Base-by-base conservation (phyloP, 2,113 vertebrate species). In the Pleuronectes platessa region DNA sequence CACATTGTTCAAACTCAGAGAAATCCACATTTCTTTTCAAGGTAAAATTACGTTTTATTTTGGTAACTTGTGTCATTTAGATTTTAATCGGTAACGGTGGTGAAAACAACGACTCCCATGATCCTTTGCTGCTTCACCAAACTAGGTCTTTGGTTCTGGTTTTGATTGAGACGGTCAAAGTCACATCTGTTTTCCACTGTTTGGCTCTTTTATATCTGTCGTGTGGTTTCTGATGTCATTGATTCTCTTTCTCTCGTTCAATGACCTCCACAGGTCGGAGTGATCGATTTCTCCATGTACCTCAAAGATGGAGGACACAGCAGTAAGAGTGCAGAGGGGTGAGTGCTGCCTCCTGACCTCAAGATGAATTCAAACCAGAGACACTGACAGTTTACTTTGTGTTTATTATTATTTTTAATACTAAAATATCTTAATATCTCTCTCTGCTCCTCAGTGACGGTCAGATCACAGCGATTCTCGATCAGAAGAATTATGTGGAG, bases 211-310 rank as follows among this genome's bases (percentile, higher is more conserved):
- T 35, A 7, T 9, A 35, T 7, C 31, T 35, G 7, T 0, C 2
- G 9, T 37, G 0, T 42, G 12, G 12, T 42, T 42, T 42, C 40
- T 42, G 40, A 13, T 12, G 35, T 10, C 9, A 37, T 37, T 37
- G 9, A 56, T 85, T 0, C 4, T 9, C 4, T 59, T 17, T 24
- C 35, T 70, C 23, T 54, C 60, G 7, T 51, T 42, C 0, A 20
- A 73, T 67, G n/a, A 7, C 60, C 18, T 54, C 67, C 85, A 27
- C 88, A 99, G 98, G 98, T 99, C 3, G 97, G 97, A 26, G 98
- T 99, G 75, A 99, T 99, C 35, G 98, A 99, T 92, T 99, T 99
- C 88, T 99, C 98, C 0, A 98, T 99, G 97, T 99, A 99, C 89
- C 94, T 99, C 54, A 99, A 99, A 92, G 98, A 99, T 3, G 97